phyloP scores from a whole-genome alignment of 2,888 invertebrate species.

The Dasypogon diadema region DNA sequence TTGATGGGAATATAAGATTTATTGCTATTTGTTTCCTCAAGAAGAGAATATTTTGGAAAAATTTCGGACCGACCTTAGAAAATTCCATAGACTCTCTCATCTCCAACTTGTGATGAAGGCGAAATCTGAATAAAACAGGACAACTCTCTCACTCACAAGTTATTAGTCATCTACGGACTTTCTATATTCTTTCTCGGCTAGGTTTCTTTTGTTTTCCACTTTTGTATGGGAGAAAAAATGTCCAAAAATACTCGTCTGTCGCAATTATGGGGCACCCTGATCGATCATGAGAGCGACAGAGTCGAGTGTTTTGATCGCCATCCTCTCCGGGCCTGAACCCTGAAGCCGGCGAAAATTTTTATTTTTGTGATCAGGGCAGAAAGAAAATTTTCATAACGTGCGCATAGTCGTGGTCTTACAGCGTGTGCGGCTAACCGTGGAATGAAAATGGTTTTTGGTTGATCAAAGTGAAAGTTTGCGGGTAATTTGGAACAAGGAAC shows the following conservation, averaged over 20 bases:
- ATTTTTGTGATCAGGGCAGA: constrained; percentile 52
- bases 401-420: constrained; percentile 42
- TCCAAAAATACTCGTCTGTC: constrained; percentile 50
- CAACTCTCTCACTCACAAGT: not conserved
- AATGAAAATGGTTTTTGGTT: constrained; percentile 53
- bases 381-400: constrained; percentile 53
- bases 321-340: constrained; percentile 34
- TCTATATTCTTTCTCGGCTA: constrained; percentile 21
- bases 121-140: too few species aligned
- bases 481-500: constrained; percentile 6
- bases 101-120: too few species aligned
- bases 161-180: not conserved
- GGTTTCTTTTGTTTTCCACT: constrained; percentile 28
- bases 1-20: too few species aligned
- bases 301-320: constrained; percentile 36
- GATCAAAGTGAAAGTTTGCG: constrained; percentile 43
- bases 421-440: constrained; percentile 52
- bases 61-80: too few species aligned
- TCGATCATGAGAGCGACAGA: constrained; percentile 27
- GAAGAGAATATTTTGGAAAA: too few species aligned
- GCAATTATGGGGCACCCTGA: constrained; percentile 26
- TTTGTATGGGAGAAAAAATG: constrained; percentile 8
- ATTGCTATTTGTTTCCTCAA: too few species aligned
- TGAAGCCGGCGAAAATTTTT: constrained; percentile 52
- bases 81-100: too few species aligned